Base-by-base conservation (phyloP, 1,140 invertebrate species). In the Atopsyche davidsoni region DNA sequence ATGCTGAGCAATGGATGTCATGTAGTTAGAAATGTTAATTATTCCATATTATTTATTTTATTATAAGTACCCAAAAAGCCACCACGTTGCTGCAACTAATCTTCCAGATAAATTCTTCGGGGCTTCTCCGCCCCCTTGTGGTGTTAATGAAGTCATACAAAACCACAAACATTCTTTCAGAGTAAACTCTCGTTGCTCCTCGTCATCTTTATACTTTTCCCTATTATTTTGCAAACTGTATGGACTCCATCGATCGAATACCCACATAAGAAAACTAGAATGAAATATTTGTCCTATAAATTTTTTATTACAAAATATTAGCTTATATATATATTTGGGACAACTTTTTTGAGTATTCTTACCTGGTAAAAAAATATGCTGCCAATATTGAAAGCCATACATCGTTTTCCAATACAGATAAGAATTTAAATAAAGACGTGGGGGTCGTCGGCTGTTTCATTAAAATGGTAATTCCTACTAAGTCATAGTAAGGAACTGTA, bases 131-230 rank as follows among this genome's bases (percentile, higher is more conserved):
- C 92, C 92, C 0, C 92, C 90, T 75, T 97, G 94, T 0, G 94
- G 94, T 0, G 94, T 98, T 4, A 98, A 65, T 1, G 93, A 97
- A 16, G 94, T 98, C 92, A 98, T 97, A 63, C 95, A 98, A 67
- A 98, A 99, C 95, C 96, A 98, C 0, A 98, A 75, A 63, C 92
- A 96, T 70, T 98, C 95, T 62, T 96, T 96, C 2, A 98, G 70
- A 16, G 86, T 94, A 60, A 99, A 99, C 61, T 95, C 89, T 11
- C 95, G 72, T 62, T 96, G 96, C 64, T 97, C 94, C 46, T 93
- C 88, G 54, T 96, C 92, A 57, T 94, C 83, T 65, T 88, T 88
- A 64, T 94, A 96, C 60, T 93, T 92, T 40, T 93, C 87, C 11
- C 85, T 75, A 61, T 96, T 96, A 63, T 98, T 97, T 62, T 95